Conservation (phyloP, 2,888 invertebrate genomes). For the Proisotoma minuta region DNA sequence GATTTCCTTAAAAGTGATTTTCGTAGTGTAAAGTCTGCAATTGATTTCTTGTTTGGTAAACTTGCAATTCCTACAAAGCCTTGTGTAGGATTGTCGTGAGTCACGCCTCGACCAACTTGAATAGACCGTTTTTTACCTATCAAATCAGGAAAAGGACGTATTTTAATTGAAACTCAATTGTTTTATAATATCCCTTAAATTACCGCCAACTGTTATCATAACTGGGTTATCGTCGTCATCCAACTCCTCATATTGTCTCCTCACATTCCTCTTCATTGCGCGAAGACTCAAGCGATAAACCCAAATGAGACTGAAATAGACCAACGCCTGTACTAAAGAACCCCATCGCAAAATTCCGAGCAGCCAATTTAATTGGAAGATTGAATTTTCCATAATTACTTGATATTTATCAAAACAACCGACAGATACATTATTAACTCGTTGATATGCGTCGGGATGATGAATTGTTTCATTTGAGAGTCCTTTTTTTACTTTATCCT, state of each 20-base stretch:
- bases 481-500: neutral
- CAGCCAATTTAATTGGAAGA: neutral
- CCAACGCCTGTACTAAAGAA: neutral
- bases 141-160: no score
- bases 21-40: no score
- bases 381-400: neutral
- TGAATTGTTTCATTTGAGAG: neutral
- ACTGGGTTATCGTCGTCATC: no score
- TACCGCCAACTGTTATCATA: no score
- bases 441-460: neutral
- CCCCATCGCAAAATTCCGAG: neutral
- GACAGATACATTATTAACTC: neutral
- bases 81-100: no score
- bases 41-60: no score
- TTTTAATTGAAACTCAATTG: no score
- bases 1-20: no score
- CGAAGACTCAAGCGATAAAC: neutral
- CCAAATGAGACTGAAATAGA: neutral
- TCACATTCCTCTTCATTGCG: neutral
- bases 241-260: neutral
- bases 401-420: slow-evolving; percentile 1
- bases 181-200: no score
- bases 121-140: no score
- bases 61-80: no score
- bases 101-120: no score